These are phyloP conservation scores for Myocastor coypus DNA, from an alignment of 2,113 vertebrate species.

Conservation along the genomic window DNA sequence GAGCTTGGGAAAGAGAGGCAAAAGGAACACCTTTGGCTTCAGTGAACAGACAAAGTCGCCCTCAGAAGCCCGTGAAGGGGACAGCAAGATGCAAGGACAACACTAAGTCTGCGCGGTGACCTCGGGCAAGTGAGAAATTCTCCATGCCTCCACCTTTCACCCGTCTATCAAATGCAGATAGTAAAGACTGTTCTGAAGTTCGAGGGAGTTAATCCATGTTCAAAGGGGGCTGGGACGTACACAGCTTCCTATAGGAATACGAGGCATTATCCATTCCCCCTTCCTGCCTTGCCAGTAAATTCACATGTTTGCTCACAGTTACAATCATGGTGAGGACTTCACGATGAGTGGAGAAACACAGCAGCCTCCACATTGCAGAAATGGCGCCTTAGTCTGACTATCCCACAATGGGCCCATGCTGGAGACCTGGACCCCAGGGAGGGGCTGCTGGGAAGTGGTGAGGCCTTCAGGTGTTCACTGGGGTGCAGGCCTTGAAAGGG, in stretches of 20 bases:
- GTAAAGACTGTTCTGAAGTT: constrained; percentile 61
- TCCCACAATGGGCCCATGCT: neutral
- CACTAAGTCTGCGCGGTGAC: neutral
- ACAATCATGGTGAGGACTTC: neutral
- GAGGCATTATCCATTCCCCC: constrained; percentile 60
- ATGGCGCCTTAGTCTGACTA: neutral
- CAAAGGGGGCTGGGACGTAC: constrained; percentile 47
- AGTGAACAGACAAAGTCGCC: neutral
- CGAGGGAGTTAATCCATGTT: constrained; percentile 58
- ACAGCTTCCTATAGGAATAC: constrained; percentile 22
- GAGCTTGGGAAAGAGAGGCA: neutral
- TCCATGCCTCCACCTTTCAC: neutral
- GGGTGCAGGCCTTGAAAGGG: neutral
- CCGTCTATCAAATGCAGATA: constrained; percentile 65
- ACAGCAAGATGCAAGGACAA: neutral
- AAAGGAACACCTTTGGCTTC: neutral
- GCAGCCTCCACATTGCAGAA: neutral
- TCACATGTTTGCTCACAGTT: constrained; percentile 59
- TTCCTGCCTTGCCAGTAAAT: constrained; percentile 36
- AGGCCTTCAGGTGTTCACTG: neutral
- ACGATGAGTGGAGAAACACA: neutral
- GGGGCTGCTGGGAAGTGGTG: too few species aligned
- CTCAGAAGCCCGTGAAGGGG: neutral
- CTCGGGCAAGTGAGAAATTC: constrained; percentile 52
- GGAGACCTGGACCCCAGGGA: neutral